phyloP scores from a whole-genome alignment of 2,888 invertebrate genomes.

The Conus canariensis region DNA sequence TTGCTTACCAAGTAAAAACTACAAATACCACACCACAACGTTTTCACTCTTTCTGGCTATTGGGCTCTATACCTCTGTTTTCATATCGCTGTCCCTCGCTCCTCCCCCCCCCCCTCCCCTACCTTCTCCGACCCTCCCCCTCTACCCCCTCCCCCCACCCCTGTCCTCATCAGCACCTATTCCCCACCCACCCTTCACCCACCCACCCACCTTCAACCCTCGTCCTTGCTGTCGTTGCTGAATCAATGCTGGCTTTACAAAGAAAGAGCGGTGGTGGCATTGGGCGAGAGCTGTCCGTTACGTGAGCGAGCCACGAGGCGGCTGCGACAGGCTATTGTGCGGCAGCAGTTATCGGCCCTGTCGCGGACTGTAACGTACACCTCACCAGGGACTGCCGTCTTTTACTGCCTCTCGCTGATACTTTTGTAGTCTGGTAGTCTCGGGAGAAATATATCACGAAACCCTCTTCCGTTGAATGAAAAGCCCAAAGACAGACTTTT shows the following conservation, averaged over 20 bases:
- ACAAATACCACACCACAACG: no score
- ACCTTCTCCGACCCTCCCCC: no score
- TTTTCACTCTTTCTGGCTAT: no score
- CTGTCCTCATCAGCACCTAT: no score
- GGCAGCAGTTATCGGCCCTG: not conserved
- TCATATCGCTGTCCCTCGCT: no score
- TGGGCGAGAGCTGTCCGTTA: not conserved
- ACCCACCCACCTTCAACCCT: not conserved
- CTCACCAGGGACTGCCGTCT: not conserved
- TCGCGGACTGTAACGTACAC: not conserved
- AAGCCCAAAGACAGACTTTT: not conserved
- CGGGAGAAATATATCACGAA: conserved; percentile 16
- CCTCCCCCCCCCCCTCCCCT: no score
- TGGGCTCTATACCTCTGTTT: no score
- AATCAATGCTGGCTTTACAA: not conserved
- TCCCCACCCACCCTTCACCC: no score
- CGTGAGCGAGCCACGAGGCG: not conserved
- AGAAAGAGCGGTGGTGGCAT: no score
- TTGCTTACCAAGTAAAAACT: no score
- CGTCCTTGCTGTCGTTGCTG: not conserved
- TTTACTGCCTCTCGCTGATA: not conserved
- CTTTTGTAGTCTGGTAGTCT: conserved; percentile 5
- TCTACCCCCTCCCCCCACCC: no score
- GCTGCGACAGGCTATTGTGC: not conserved
- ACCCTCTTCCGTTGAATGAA: not conserved